Evolutionary conservation across 1,140 invertebrate species (phyloP), one percentile per base, ranked within the genome.

Genomic region (Globodera rostochiensis): DNA sequence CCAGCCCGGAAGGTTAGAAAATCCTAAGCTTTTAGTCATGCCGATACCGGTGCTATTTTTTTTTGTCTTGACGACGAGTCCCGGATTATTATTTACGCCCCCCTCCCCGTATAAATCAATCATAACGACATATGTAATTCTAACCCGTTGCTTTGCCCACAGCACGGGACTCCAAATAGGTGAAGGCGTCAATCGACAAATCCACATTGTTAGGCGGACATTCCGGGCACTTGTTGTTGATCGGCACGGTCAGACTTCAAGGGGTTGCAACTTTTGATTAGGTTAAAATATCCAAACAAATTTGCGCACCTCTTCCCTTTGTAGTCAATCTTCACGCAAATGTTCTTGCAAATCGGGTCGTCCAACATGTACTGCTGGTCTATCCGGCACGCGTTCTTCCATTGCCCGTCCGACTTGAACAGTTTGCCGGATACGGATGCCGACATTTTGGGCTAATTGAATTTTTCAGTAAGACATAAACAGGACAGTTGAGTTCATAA

Each of bases 281-380:
- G 13, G 13, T 3, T 36, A 76, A 74, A 25, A 78, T 6, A 80
- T 8, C 19, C 13, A 79, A 45, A 25, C 6, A 13, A 36, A 7
- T 5, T 71, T 15, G 6, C 82, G 70, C 25, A 82, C 81, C 79
- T 82, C 46, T 77, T 83, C 1, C 81, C 81, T 9, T 82, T 83
- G 66, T 82, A 82, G 3, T 84, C 82, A 15, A 82, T 78, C 66
- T 82, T 83, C 13, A 82, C 60, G 45, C 81, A 82, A 15, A 84
- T 82, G 15, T 66, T 47, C 21, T 75, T 83, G 81, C 81, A 82
- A 19, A 82, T 53, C n/a, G 83, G 83, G 82, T 82, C 81, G 57
- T 82, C 70, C 46, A 84, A 7, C 50, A 82, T 36, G 45, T 1
- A 81, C 3, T 79, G 64, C 47, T 76, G 47, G 47, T 82, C 81